These are phyloP conservation scores for Eublepharis macularius DNA, from an alignment of 2,113 vertebrate species.

Conservation along the genomic window DNA sequence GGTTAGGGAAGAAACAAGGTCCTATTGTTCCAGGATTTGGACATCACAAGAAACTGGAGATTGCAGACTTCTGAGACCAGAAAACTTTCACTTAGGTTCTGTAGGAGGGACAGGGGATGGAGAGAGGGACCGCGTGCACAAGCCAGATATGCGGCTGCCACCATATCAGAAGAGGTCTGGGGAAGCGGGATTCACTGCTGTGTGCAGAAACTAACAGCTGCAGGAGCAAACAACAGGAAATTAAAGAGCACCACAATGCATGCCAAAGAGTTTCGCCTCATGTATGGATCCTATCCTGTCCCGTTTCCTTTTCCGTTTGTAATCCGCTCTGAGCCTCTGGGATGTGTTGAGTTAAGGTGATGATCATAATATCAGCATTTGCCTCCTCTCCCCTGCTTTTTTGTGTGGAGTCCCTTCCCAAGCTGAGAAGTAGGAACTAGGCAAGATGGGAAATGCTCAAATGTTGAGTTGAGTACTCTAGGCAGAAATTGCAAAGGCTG, in stretches of 20 bases:
- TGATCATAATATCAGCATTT: not conserved
- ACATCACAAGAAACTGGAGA: no score
- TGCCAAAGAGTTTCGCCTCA: not conserved
- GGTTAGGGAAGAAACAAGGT: no score
- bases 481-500: no score
- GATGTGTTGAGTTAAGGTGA: not conserved
- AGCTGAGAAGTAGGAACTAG: not conserved
- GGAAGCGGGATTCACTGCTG: not conserved
- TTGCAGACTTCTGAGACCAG: no score
- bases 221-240: no score
- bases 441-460: not conserved
- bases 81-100: no score
- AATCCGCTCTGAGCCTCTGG: not conserved
- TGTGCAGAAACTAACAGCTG: not conserved
- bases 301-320: not conserved
- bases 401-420: not conserved
- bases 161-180: no score
- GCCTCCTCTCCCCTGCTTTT: not conserved
- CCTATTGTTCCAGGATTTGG: no score
- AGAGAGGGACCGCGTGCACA: no score
- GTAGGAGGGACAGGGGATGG: no score
- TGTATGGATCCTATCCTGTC: not conserved
- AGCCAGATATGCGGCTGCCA: no score
- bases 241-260: not conserved
- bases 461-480: not conserved